Evolutionary conservation across 2,797 vertebrate genomes (phyloP).

Genomic region (Cetoscarus ocellatus): DNA sequence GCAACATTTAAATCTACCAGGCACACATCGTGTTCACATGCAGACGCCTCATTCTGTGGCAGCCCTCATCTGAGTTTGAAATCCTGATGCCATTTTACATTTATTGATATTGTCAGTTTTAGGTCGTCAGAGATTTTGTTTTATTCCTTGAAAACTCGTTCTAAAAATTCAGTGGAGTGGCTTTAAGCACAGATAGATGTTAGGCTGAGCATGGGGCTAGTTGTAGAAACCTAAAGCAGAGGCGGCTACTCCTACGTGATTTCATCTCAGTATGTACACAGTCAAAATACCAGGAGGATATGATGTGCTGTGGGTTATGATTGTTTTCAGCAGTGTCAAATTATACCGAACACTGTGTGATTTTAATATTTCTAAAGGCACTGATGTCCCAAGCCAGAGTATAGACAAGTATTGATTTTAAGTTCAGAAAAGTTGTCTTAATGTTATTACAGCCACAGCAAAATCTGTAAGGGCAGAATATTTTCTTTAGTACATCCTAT

Average conservation of each 20-base stretch:
- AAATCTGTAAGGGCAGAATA: background rate
- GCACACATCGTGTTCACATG: background rate
- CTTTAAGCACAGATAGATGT: slow-evolving; percentile 34
- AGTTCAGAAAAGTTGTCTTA: slow-evolving; percentile 39
- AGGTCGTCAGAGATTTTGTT: slow-evolving; percentile 6
- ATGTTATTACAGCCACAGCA: background rate
- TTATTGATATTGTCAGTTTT: background rate
- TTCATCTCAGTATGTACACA: slow-evolving; percentile 39
- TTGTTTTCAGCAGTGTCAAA: slow-evolving; percentile 37
- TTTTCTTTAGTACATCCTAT: background rate
- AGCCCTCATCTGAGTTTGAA: too few species aligned
- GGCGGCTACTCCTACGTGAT: slow-evolving; percentile 51
- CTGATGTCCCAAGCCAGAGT: slow-evolving; percentile 18
- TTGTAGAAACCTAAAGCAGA: slow-evolving; percentile 45
- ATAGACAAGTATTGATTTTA: slow-evolving; percentile 34
- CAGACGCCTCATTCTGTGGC: too few species aligned
- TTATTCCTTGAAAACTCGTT: background rate
- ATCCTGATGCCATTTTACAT: slow-evolving; percentile 18
- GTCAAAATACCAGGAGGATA: slow-evolving; percentile 39
- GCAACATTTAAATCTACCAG: slow-evolving; percentile 6
- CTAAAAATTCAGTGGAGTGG: slow-evolving; percentile 8
- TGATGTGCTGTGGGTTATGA: slow-evolving; percentile 15
- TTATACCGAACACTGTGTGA: slow-evolving; percentile 18
- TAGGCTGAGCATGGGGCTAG: slow-evolving; percentile 11
- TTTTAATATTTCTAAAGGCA: slow-evolving; percentile 42